Percentiles rank a stretch among this genome's conserved stretches.
Conservation (phyloP, 2,113 vertebrate genomes). For the Panurus biarmicus region DNA sequence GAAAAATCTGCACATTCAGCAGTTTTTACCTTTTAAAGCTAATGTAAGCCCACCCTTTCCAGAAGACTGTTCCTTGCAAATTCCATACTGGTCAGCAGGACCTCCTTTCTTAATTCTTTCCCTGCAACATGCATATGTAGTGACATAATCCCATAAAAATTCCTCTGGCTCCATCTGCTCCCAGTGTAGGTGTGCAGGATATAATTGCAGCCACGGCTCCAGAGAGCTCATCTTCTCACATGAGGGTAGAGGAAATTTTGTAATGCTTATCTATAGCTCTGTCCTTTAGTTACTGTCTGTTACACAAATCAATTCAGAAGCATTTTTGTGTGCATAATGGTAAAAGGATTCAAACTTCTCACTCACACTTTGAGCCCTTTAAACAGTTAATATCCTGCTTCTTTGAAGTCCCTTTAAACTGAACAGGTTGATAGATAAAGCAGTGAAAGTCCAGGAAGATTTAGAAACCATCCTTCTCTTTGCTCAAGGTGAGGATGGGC, state of each 20-base stretch:
- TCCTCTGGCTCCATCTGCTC: neutral
- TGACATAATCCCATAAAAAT: neutral
- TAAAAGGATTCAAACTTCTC: neutral
- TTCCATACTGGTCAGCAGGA: neutral
- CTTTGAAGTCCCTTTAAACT: neutral
- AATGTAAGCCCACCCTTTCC: neutral
- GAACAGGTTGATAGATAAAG: neutral
- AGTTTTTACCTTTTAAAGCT: neutral
- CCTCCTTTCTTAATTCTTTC: neutral
- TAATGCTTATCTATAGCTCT: neutral
- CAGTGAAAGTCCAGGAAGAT: neutral
- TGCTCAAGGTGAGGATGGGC: neutral
- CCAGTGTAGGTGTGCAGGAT: neutral
- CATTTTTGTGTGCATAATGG: neutral
- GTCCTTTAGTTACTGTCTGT: neutral
- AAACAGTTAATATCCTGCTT: neutral
- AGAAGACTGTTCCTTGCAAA: neutral
- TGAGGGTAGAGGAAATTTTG: neutral
- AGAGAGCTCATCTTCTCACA: neutral
- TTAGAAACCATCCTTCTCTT: neutral
- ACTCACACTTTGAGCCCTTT: neutral
- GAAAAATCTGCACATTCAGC: neutral
- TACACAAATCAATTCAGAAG: neutral
- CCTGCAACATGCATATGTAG: neutral
- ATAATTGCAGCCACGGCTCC: rapidly evolving